Conservation (phyloP, 2,797 vertebrate genomes). For the Selene dorsalis region DNA sequence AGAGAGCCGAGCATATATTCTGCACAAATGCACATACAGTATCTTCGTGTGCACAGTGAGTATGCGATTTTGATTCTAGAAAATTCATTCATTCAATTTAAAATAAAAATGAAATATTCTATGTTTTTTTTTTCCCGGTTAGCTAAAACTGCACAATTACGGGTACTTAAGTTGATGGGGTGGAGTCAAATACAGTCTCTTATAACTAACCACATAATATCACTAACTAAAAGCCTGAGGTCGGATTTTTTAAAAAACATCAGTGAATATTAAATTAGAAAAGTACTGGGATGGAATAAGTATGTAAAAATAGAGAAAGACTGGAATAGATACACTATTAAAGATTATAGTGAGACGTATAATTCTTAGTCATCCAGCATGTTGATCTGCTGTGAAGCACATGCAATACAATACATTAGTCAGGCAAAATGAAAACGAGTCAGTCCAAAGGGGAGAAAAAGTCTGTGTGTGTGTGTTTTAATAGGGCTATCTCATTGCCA, state of each 20-base stretch:
- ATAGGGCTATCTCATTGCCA: slow-evolving; percentile 72
- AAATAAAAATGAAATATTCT: slow-evolving; percentile 52
- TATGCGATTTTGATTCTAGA: slow-evolving; percentile 39
- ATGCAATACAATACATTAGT: slow-evolving; percentile 39
- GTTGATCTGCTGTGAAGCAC: slow-evolving; percentile 38
- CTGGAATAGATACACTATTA: slow-evolving; percentile 16
- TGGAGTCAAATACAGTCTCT: slow-evolving; percentile 28
- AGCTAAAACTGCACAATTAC: slow-evolving; percentile 41
- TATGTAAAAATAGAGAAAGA: slow-evolving; percentile 26
- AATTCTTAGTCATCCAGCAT: slow-evolving; percentile 29
- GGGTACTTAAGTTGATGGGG: slow-evolving; percentile 21
- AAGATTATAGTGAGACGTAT: not conserved
- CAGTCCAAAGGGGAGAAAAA: slow-evolving; percentile 45
- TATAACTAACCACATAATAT: slow-evolving; percentile 35
- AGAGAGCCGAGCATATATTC: slow-evolving; percentile 42
- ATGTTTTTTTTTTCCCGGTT: slow-evolving; percentile 31
- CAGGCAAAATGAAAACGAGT: slow-evolving; percentile 48
- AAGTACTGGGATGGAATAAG: slow-evolving; percentile 29
- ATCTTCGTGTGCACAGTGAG: slow-evolving; percentile 40
- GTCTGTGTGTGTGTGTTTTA: slow-evolving; percentile 56
- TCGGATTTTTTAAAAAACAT: slow-evolving; percentile 30
- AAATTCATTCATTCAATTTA: slow-evolving; percentile 63
- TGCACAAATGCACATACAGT: slow-evolving; percentile 33
- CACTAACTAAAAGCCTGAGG: slow-evolving; percentile 14
- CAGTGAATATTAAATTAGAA: slow-evolving; percentile 34